Evolutionary conservation across 30 jellyfish, hydroid and myxozoan genomes (phyloP).

Genomic region (Nemopilema nomurai): DNA sequence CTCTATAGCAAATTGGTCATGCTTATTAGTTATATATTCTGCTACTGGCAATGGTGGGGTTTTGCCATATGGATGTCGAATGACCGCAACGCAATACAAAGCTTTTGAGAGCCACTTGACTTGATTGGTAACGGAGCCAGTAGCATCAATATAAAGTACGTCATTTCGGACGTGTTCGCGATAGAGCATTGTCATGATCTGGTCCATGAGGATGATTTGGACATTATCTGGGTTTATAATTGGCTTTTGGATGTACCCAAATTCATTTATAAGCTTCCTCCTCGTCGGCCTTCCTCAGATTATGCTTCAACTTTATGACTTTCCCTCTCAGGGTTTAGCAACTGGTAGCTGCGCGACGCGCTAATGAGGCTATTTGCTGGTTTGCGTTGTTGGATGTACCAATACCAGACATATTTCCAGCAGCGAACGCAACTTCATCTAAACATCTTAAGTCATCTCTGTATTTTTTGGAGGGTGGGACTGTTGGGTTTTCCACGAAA

Average conservation of each 20-base stretch:
- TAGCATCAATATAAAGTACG: conserved; percentile 38
- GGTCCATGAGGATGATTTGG: conserved; percentile 2
- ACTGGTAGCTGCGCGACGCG: conserved; percentile 13
- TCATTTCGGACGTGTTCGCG: conserved; percentile 22
- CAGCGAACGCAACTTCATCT: not conserved
- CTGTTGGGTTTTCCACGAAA: conserved; percentile 20
- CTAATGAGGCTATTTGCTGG: conserved; percentile 13
- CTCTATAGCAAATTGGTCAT: conserved; percentile 25
- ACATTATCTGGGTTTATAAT: not conserved
- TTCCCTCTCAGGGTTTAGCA: not conserved
- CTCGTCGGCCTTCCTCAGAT: conserved; percentile 14
- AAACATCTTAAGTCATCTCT: not conserved
- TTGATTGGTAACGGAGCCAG: conserved; percentile 28
- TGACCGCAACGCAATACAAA: conserved; percentile 18
- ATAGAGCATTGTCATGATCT: conserved; percentile 18
- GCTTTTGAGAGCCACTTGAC: conserved; percentile 13
- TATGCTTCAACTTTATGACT: not conserved
- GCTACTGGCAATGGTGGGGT: conserved; percentile 45
- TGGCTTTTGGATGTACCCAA: conserved; percentile 45
- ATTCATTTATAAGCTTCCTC: conserved; percentile 21
- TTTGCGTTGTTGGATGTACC: conserved; percentile 1
- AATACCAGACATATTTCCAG: conserved; percentile 35
- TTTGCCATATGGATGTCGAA: conserved; percentile 53
- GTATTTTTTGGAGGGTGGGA: conserved; percentile 30
- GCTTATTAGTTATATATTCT: conserved; percentile 26